Evolutionary conservation across 2,888 invertebrate species (phyloP), one percentile per base, ranked within the genome.

Genomic region (Andricus curvator): DNA sequence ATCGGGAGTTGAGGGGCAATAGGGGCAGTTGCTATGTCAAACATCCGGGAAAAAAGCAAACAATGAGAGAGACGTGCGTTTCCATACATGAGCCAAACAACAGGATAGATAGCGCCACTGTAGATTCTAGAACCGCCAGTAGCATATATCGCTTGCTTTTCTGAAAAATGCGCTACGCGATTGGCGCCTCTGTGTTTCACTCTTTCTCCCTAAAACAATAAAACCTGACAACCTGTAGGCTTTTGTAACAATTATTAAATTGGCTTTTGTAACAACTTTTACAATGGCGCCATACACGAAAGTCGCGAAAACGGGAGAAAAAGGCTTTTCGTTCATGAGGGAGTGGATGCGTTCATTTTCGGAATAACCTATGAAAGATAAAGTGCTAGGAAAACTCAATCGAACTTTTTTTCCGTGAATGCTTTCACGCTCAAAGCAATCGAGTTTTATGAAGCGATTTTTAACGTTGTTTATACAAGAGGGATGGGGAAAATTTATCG

Each of bases 21-120:
- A 4, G 56, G 17, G 74, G 77, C 74, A 80, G 77, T 80, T 77
- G 77, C 77, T 80, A 65, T 80, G 78, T 81, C 81, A 78, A 81
- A 81, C 80, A 66, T 44, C 48, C 48, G 70, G 64, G 80, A 77
- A 81, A 83, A 81, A 77, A 77, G 68, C 66, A 60, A 81, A 80
- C 74, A 81, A 81, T 81, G 78, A 76, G 70, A 78, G 48, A 66
- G 66, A 60, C 62, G 76, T 51, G 67, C 48, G 68, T 81, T 80
- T 67, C 67, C 48, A 44, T 60, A 56, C 60, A 41, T 64, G 67
- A 78, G n/a, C 37, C 78, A 64, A 70, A 74, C 41, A 62, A 78
- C 77, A 68, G 51, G 56, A 56, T 51, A 74, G 56, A 74, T 29
- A 8, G 56, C 37, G 22, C 56, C 56, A 37, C 56, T 74, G 74